Evolutionary conservation across 1,140 invertebrate genomes (phyloP), one percentile per base, ranked within the genome.

Genomic region (Bacillus rossius): DNA sequence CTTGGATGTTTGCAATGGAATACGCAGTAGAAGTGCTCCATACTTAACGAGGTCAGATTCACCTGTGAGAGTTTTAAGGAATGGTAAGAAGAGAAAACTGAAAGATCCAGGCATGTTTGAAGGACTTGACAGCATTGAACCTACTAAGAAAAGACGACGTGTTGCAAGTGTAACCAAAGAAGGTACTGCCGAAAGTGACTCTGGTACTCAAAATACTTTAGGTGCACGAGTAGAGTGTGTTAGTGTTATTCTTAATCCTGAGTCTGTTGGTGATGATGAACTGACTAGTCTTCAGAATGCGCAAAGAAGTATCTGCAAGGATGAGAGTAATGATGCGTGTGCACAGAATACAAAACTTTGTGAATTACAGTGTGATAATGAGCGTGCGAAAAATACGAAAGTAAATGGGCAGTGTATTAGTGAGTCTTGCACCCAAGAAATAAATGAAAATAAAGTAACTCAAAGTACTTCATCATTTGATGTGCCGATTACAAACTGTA

Each of bases 21-120:
- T 23, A 1, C 34, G 26, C 14, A 47, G 20, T 29, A 43, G 41
- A 34, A 43, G 23, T 34, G 29, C 34, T n/a, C 49, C 60, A 1
- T 57, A 60, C 23, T 20, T 47, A 34, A 60, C 58, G 16, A 38
- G 58, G 13, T 60, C 58, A 22, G 58, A 55, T 22, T 45, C 43
- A 14, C 58, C 58, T 4, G 19, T 48, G 16, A 41, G 34, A 22
- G 17, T 61, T 22, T 49, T 61, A 22, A 43, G 60, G 26, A 61
- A 53, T 45, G 60, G 60, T 13, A 61, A 61, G 20, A 16, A 41
- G 43, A 59, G 60, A 45, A 59, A 43, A 37, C 49, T 40, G 4
- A 59, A 43, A 22, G 19, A 45, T 19, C 29, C 56, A 25, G 26
- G 48, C 10, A 37, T 50, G 14, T 25, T 57, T 8, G 50, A 52